phyloP scores from a whole-genome alignment of 2,797 vertebrate species.

The Alectoris magna region DNA sequence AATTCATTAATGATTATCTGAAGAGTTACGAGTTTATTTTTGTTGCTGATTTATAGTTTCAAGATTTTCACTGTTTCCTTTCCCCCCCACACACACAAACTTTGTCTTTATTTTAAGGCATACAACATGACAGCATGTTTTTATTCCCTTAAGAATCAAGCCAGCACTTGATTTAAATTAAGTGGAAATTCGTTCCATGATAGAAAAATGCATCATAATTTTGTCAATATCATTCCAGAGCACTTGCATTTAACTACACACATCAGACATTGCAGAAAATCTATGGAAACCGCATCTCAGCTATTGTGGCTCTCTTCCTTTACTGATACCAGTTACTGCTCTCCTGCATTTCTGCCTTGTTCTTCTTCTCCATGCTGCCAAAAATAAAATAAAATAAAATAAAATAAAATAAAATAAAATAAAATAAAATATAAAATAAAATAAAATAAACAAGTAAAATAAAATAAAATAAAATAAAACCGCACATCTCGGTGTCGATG shows the following conservation, averaged over 20 bases:
- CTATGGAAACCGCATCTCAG: neutral
- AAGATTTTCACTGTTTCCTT: conserved; percentile 25
- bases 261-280: neutral
- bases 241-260: conserved; percentile 21
- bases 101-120: neutral
- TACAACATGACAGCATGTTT: neutral
- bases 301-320: neutral
- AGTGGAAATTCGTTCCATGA: conserved; percentile 51
- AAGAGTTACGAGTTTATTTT: neutral
- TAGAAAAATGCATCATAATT: conserved; percentile 50
- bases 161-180: conserved; percentile 47
- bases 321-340: neutral
- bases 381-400: neutral
- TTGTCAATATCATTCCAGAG: conserved; percentile 22
- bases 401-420: neutral
- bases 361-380: neutral
- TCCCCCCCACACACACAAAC: neutral
- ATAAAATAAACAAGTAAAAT: too few species aligned
- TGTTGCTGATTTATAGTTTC: conserved; percentile 5
- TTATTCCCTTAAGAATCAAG: conserved; percentile 50
- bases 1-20: neutral
- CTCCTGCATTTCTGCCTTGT: neutral
- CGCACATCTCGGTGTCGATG: neutral
- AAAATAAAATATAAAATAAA: neutral
- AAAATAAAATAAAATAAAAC: neutral